Evolutionary conservation across 2,113 vertebrate genomes (phyloP).

Genomic region (Archocentrus centrarchus): DNA sequence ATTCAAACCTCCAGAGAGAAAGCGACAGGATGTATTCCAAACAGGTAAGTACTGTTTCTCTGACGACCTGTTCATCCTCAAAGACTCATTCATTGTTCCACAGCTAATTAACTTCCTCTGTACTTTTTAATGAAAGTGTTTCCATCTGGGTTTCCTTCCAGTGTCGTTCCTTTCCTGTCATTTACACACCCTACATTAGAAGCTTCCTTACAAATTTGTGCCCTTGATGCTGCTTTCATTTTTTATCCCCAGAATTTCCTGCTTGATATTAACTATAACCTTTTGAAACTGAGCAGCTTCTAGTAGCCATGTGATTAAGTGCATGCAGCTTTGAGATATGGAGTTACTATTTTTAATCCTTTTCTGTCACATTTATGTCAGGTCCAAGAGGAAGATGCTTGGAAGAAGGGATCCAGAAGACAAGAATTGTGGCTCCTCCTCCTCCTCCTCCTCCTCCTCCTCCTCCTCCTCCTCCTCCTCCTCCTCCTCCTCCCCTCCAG

Average conservation of each 20-base stretch:
- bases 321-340: background rate
- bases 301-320: background rate
- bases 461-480: slow-evolving; percentile 75
- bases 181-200: background rate
- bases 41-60: background rate
- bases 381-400: slow-evolving; percentile 96
- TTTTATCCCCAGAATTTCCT: background rate
- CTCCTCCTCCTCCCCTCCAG: slow-evolving; percentile 77
- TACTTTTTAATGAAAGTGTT: background rate
- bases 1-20: background rate
- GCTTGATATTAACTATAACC: background rate
- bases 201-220: background rate
- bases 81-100: background rate
- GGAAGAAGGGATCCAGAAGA: slow-evolving; percentile 89
- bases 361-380: slow-evolving; percentile 58
- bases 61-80: background rate
- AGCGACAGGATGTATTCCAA: background rate
- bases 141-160: background rate
- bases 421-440: slow-evolving; percentile 55
- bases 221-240: background rate
- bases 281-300: background rate
- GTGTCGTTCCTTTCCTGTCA: background rate
- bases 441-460: slow-evolving; percentile 75
- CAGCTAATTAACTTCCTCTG: background rate
- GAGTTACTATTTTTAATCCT: background rate